A percentile compares a stretch with the other conserved stretches of the same genome.
phyloP scores from a whole-genome alignment of 64 coral and sea anemone species.

The Montipora sp. region DNA sequence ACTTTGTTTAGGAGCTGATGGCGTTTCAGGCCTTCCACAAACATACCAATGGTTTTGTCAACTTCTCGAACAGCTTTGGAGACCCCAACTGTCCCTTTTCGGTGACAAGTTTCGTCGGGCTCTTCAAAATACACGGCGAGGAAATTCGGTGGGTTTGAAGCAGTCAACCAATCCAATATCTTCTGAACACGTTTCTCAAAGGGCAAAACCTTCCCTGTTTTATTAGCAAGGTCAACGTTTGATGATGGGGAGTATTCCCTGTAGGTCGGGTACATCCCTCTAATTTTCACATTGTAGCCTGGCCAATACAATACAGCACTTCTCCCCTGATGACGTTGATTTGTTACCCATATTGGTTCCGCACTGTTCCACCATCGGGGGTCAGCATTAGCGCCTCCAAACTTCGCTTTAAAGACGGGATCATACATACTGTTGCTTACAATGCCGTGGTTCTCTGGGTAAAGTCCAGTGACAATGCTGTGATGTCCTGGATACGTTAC shows the following conservation, averaged over 20 bases:
- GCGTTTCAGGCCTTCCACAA: constrained; percentile 45
- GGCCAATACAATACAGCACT: constrained; percentile 92
- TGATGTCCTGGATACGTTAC: constrained; percentile 86
- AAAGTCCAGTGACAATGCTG: constrained; percentile 86
- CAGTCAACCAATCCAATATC: constrained; percentile 66
- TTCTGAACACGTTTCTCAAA: constrained; percentile 67
- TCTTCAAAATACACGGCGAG: constrained; percentile 88
- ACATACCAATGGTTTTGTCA: constrained; percentile 65
- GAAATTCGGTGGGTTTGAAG: constrained; percentile 75
- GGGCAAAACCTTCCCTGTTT: constrained; percentile 46
- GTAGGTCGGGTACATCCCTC: constrained; percentile 54
- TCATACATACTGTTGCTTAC: constrained; percentile 88
- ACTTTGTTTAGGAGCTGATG: constrained; percentile 56
- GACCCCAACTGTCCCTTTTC: constrained; percentile 46
- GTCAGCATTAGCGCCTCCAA: constrained; percentile 73
- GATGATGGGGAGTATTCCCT: constrained; percentile 41
- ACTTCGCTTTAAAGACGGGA: constrained; percentile 68
- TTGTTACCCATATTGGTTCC: constrained; percentile 91
- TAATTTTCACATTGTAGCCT: constrained; percentile 77
- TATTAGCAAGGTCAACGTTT: constrained; percentile 68
- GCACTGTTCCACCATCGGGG: constrained; percentile 84
- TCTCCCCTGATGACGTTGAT: constrained; percentile 74
- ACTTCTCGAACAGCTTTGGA: constrained; percentile 34
- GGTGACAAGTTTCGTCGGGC: constrained; percentile 75
- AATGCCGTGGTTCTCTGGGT: constrained; percentile 88